Percentiles rank a stretch among this genome's conserved stretches.
Evolutionary conservation across 2,888 invertebrate species (phyloP).

Genomic region (Achlya flavicornis): DNA sequence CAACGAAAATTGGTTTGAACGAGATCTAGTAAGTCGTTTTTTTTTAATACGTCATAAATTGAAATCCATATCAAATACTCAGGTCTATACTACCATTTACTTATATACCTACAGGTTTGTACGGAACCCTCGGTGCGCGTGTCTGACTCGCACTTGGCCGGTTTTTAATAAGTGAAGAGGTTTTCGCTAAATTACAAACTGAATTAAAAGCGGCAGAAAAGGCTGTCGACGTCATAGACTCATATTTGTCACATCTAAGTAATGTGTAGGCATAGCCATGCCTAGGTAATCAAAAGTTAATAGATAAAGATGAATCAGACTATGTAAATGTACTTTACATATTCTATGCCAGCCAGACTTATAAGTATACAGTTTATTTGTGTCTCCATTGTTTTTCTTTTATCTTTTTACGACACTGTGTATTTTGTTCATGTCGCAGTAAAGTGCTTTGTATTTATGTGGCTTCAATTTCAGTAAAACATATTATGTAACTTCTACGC

Average conservation of each 20-base stretch:
- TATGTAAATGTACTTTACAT: not conserved
- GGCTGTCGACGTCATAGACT: not conserved
- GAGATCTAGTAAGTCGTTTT: too few species aligned
- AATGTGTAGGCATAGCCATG: not conserved
- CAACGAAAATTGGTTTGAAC: too few species aligned
- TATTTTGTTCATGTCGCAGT: not conserved
- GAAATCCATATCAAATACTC: too few species aligned
- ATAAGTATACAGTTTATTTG: not conserved
- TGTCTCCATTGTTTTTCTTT: conserved; percentile 1
- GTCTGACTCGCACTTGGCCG: too few species aligned
- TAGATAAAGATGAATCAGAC: conserved; percentile 1
- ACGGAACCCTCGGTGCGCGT: too few species aligned
- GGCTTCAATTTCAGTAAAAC: not conserved
- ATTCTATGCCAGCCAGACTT: not conserved
- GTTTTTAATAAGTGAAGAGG: too few species aligned
- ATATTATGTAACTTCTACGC: not conserved
- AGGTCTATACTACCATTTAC: too few species aligned
- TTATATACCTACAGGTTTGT: too few species aligned
- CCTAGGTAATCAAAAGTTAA: not conserved
- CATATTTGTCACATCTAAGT: not conserved
- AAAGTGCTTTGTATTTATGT: not conserved
- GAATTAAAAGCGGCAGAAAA: not conserved
- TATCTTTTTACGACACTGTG: conserved; percentile 6
- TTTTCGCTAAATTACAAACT: not conserved
- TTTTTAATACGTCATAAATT: too few species aligned